A percentile compares a stretch with the other conserved stretches of the same genome.
Conservation (phyloP, 2,888 invertebrate species). For the Agrotis puta region DNA sequence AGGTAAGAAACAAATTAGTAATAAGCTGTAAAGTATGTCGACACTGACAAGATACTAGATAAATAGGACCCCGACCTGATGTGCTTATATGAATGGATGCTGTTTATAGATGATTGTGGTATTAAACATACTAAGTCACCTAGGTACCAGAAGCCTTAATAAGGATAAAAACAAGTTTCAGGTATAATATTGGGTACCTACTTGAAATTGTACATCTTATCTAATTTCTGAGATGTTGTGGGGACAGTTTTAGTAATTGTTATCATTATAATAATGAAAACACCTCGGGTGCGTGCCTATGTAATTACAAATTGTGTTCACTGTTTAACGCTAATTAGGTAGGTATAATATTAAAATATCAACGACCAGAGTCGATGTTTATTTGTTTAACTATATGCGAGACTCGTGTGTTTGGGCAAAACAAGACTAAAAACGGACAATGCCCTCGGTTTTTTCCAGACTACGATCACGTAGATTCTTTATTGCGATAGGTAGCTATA, state of each 20-base stretch:
- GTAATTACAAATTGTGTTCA: slow-evolving; percentile 21
- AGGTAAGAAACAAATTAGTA: neutral
- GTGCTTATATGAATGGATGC: slow-evolving; percentile 7
- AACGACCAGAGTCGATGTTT: slow-evolving; percentile 17
- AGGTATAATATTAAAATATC: slow-evolving; percentile 17
- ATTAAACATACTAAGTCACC: too few relatives aligned
- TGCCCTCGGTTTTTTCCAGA: slow-evolving; percentile 86
- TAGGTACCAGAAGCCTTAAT: neutral
- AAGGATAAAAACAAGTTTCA: neutral
- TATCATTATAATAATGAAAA: slow-evolving; percentile 7
- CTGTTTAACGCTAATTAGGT: slow-evolving; percentile 24
- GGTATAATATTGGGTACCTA: neutral
- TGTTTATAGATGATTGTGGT: slow-evolving; percentile 1
- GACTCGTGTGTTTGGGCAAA: slow-evolving; percentile 78
- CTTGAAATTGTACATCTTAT: neutral
- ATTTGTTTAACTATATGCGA: slow-evolving; percentile 39
- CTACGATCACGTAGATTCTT: slow-evolving; percentile 72
- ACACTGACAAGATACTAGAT: slow-evolving; percentile 16
- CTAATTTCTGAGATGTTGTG: neutral
- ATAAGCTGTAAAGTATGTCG: neutral
- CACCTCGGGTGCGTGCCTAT: slow-evolving; percentile 6
- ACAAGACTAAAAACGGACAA: slow-evolving; percentile 86
- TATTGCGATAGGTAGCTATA: slow-evolving; percentile 45
- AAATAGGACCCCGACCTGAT: slow-evolving; percentile 3
- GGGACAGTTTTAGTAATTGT: neutral